phyloP scores from a whole-genome alignment of 1,140 invertebrate species.

The Megalonaias nervosa region DNA sequence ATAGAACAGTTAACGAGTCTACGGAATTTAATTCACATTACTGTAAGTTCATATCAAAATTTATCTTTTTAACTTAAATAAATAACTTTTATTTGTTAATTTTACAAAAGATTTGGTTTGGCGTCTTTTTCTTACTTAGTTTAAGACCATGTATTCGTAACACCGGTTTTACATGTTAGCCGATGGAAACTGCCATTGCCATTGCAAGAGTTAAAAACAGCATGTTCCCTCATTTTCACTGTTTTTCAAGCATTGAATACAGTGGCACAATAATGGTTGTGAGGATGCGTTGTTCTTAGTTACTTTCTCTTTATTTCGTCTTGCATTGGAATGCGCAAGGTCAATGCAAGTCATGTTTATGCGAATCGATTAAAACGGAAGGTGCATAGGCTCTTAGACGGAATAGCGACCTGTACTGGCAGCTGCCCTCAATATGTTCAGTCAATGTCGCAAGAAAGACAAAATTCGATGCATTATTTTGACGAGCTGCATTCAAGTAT shows the following conservation, averaged over 20 bases:
- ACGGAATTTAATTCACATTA: too few relatives aligned
- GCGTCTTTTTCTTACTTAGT: too few relatives aligned
- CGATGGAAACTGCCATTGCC: constrained; percentile 26
- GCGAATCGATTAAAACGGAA: constrained; percentile 3
- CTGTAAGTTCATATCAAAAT: too few relatives aligned
- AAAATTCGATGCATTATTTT: neutral
- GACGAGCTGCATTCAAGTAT: neutral
- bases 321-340: neutral
- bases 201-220: constrained; percentile 3
- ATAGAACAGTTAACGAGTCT: too few relatives aligned
- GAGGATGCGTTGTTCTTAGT: neutral
- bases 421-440: neutral
- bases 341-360: neutral
- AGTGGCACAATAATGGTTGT: constrained; percentile 8
- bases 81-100: too few relatives aligned
- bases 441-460: neutral
- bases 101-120: too few relatives aligned
- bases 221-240: neutral
- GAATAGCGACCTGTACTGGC: constrained; percentile 2
- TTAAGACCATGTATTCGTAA: too few relatives aligned
- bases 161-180: constrained; percentile 20
- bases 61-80: too few relatives aligned
- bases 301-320: neutral
- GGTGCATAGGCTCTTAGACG: neutral
- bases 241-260: constrained; percentile 1